Evolutionary conservation across 2,888 invertebrate genomes (phyloP).

Genomic region (Cordylochernes scorpioides): DNA sequence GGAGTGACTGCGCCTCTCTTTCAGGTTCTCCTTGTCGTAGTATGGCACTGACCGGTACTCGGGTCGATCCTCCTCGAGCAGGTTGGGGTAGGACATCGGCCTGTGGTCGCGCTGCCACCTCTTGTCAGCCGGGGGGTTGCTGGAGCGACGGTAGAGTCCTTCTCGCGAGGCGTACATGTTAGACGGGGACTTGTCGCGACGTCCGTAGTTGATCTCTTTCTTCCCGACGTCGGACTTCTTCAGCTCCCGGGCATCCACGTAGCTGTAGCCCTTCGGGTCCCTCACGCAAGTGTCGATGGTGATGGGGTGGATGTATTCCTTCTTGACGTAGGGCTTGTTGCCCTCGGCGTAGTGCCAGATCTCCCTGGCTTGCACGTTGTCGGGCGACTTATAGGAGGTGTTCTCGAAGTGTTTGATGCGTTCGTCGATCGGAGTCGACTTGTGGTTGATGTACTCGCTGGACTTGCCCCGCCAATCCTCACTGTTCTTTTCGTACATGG

Average conservation of each 20-base stretch:
- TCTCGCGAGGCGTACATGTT: slow-evolving; percentile 3
- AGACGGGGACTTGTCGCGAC: not conserved
- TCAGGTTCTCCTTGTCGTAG: too few relatives aligned
- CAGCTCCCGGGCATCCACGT: not conserved
- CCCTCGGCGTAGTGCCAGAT: not conserved
- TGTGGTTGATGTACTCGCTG: not conserved
- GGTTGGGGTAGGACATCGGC: slow-evolving; percentile 10
- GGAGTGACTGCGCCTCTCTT: too few relatives aligned
- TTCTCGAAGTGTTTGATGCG: too few relatives aligned
- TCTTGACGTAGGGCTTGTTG: not conserved
- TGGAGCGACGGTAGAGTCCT: slow-evolving; percentile 9
- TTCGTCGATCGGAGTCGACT: not conserved
- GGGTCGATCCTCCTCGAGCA: slow-evolving; percentile 9
- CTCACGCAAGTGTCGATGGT: not conserved
- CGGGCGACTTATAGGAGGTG: too few relatives aligned
- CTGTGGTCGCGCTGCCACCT: slow-evolving; percentile 6
- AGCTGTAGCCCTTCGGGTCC: not conserved
- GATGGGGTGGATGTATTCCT: not conserved
- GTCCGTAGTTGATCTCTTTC: not conserved
- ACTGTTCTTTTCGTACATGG: too few relatives aligned
- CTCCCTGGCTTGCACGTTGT: not conserved
- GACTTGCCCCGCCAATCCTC: not conserved
- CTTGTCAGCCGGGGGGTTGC: slow-evolving; percentile 8
- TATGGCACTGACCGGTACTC: too few relatives aligned
- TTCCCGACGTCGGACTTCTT: not conserved